phyloP scores from a whole-genome alignment of 2,888 invertebrate species.

The Clistopyga incitator region DNA sequence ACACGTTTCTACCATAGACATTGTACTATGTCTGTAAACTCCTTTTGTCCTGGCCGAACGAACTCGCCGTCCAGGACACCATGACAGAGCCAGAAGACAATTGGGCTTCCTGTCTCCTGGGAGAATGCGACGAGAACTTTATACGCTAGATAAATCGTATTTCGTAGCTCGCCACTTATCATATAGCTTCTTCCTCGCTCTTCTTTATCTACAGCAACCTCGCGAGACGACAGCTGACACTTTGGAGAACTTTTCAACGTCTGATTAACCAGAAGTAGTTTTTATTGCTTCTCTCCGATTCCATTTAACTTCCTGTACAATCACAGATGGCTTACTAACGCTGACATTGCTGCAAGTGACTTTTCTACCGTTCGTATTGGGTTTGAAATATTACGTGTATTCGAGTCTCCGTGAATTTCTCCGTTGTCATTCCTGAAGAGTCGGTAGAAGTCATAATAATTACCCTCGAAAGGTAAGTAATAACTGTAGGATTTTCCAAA shows the following conservation, averaged over 20 bases:
- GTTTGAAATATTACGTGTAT: neutral
- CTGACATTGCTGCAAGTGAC: neutral
- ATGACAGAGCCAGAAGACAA: constrained; percentile 42
- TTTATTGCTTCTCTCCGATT: neutral
- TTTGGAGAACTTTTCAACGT: constrained; percentile 7
- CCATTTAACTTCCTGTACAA: constrained; percentile 14
- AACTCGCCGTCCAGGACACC: constrained; percentile 40
- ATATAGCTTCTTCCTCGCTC: constrained; percentile 5
- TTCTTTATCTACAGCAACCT: constrained; percentile 15
- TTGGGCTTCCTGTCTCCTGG: constrained; percentile 37
- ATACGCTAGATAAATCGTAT: constrained; percentile 53
- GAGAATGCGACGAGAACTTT: constrained; percentile 49
- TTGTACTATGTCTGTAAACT: constrained; percentile 38
- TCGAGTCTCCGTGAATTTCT: neutral
- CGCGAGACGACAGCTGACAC: neutral
- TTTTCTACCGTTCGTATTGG: neutral
- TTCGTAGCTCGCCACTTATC: constrained; percentile 43
- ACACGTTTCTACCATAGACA: constrained; percentile 60
- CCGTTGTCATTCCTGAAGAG: neutral
- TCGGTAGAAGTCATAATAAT: neutral
- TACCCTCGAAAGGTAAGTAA: neutral
- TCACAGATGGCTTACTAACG: neutral
- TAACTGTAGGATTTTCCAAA: too few species aligned
- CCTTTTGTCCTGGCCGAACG: constrained; percentile 50
- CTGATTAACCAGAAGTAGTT: constrained; percentile 7